phyloP scores from a whole-genome alignment of 2,797 vertebrate genomes.

The Telmatherina bonti region DNA sequence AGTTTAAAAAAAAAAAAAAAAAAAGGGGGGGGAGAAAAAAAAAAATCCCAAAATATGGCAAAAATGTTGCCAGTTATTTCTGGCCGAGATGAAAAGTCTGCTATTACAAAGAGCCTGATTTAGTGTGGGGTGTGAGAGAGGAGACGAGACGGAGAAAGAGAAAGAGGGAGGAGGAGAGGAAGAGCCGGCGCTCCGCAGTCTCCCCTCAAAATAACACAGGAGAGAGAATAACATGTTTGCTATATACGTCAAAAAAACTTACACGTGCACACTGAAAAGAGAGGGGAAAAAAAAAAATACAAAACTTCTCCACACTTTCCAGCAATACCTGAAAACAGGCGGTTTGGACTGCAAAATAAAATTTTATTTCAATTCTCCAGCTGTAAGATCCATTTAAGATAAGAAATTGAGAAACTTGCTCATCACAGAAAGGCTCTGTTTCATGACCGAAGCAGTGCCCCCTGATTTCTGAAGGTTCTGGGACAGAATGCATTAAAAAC shows the following conservation, averaged over 20 bases:
- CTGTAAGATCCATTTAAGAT: constrained; percentile 54
- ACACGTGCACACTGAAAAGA: constrained; percentile 64
- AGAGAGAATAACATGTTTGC: constrained; percentile 83
- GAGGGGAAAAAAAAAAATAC: constrained; percentile 36
- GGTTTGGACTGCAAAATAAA: constrained; percentile 13
- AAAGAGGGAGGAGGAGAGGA: constrained; percentile 60
- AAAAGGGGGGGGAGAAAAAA: constrained; percentile 1
- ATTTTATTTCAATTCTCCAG: constrained; percentile 38
- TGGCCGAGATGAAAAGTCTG: constrained; percentile 80
- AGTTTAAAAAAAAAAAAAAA: constrained; percentile 37
- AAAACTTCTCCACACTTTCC: constrained; percentile 16
- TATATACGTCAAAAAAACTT: constrained; percentile 73
- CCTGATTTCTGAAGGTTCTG: constrained; percentile 41
- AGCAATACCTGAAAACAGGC: constrained; percentile 6
- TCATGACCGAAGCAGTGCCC: constrained; percentile 41
- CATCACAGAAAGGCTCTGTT: constrained; percentile 43
- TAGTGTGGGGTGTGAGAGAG: constrained; percentile 81
- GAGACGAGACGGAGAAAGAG: constrained; percentile 59
- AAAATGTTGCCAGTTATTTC: constrained; percentile 82
- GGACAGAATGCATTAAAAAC: constrained; percentile 71
- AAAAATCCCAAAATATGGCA: constrained; percentile 67
- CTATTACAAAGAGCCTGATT: constrained; percentile 81
- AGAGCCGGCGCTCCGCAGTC: constrained; percentile 80
- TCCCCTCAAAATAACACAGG: constrained; percentile 85
- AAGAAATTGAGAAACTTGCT: constrained; percentile 42